Base-by-base conservation (phyloP, 2,888 invertebrate species). In the Calephelis perditalis region DNA sequence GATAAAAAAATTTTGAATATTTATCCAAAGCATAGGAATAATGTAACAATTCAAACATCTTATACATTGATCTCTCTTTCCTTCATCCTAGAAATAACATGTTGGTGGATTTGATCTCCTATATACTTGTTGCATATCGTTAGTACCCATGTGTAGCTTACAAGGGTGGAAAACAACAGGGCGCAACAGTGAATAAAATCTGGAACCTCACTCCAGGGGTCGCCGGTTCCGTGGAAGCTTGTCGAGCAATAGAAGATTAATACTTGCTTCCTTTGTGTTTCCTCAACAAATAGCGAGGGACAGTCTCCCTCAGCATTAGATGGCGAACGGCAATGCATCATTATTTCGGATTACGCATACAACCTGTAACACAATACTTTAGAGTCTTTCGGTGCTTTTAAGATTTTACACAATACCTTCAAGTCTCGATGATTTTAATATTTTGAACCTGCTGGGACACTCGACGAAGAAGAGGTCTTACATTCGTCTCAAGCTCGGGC, bases 201-300 rank as follows among this genome's bases (percentile, higher is more conserved):
- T 80, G 81, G 78, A 78, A 83, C 81, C 81, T 81, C 84, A 79
- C 84, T 81, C 79, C 79, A 74, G 82, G 86, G 88, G 86, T 79
- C 77, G 77, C 69, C 70, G 71, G 71, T 72, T 72, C 71, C 70
- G 68, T 67, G 69, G 65, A 68, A 76, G 78, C 77, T 78, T 77
- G 77, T 76, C 78, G 74, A 71, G 76, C 79, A 78, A 82, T 81
- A 76, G 79, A 88, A 88, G 88, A 88, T 88, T 87, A 88, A 88
- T 88, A 85, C 87, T 79, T 71, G 76, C 76, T 73, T 81, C 80
- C 81, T 80, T 86, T 86, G 82, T 84, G 75, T 77, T 74, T 73
- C 75, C 71, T 72, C 71, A 69, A 76, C 77, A 79, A 81, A 79
- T 78, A 78, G 77, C 73, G 74, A 76, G 78, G 77, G 70, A 72